These are phyloP conservation scores for Pteropus rufus DNA, from an alignment of 2,797 vertebrate genomes.

Conservation along the genomic window DNA sequence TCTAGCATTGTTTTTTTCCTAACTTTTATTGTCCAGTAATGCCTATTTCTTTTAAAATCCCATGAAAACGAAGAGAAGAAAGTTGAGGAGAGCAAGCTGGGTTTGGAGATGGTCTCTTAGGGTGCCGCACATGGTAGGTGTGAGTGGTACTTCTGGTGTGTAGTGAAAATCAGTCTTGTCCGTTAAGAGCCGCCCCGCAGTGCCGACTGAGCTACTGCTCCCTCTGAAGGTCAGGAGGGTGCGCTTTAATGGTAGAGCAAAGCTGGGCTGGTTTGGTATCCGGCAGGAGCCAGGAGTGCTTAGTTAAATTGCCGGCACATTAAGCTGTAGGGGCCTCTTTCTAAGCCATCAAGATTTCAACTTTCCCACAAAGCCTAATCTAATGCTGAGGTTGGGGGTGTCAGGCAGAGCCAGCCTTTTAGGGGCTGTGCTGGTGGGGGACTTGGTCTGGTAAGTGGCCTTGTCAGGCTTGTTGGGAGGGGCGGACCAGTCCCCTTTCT, in stretches of 20 bases:
- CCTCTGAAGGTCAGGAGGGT: neutral
- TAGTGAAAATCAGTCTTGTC: neutral
- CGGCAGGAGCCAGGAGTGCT: neutral
- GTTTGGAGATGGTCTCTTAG: neutral
- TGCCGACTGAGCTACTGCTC: neutral
- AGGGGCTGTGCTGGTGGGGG: constrained; percentile 18
- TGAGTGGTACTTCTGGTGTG: neutral
- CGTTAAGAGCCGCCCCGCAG: neutral
- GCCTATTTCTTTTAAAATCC: neutral
- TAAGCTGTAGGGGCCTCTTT: constrained; percentile 60
- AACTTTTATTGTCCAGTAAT: neutral
- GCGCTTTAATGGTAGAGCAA: neutral
- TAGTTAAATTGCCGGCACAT: constrained; percentile 13
- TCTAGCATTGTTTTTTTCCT: constrained; percentile 35
- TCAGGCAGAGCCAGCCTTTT: neutral
- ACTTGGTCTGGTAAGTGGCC: constrained; percentile 50
- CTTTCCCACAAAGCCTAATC: constrained; percentile 49
- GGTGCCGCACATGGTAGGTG: neutral
- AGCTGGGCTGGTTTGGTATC: neutral
- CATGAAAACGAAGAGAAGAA: neutral
- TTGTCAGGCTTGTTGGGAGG: constrained; percentile 26
- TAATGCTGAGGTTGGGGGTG: constrained; percentile 27
- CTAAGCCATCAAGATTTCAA: constrained; percentile 45
- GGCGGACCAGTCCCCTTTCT: constrained; percentile 48
- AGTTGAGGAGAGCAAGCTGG: neutral